phyloP scores from a whole-genome alignment of 2,797 vertebrate species.

The Alectoris magna region DNA sequence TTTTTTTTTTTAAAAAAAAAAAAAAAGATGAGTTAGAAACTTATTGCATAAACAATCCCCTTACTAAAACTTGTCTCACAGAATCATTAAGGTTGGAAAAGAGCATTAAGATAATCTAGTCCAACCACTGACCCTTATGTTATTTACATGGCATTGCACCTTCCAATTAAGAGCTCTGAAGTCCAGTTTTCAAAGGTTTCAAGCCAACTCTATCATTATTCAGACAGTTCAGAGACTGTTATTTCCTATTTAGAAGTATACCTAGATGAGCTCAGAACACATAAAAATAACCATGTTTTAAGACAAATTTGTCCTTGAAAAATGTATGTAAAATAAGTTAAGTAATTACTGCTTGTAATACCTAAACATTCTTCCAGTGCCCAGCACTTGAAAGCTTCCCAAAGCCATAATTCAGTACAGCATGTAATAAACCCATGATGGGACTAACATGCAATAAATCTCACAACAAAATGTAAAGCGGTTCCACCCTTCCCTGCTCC shows the following conservation, averaged over 20 bases:
- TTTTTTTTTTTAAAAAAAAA: neutral
- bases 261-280: neutral
- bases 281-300: neutral
- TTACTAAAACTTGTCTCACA: neutral
- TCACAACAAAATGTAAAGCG: neutral
- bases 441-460: neutral
- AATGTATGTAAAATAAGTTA: neutral
- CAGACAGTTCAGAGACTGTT: neutral
- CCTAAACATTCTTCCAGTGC: neutral
- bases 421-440: neutral
- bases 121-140: neutral
- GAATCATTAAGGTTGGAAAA: no score
- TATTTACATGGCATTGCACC: neutral
- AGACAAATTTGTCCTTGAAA: neutral
- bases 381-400: neutral
- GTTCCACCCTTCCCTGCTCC: neutral
- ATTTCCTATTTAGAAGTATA: neutral
- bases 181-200: neutral
- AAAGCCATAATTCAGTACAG: neutral
- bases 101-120: no score
- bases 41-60: neutral
- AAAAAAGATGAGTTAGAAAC: slow-evolving; percentile 34
- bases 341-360: neutral
- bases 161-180: neutral
- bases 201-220: neutral